Evolutionary conservation across 2,797 vertebrate genomes (phyloP), one percentile per base, ranked within the genome.

Genomic region (Thripadectes ignobilis): DNA sequence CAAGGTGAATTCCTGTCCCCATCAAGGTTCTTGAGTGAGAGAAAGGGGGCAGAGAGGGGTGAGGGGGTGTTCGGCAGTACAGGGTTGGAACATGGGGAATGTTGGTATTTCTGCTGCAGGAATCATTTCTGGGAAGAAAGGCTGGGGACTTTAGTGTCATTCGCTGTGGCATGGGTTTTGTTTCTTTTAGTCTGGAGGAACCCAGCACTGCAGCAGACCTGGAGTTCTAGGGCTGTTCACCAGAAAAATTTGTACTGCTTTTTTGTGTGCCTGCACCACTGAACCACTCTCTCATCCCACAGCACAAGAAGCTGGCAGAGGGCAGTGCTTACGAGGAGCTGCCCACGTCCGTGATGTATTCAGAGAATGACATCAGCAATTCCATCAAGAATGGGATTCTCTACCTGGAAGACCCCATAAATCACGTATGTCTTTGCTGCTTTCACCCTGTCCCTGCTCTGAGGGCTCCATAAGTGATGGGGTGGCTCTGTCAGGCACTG

Each of bases 271-370:
- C 36, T 49, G 43, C 26, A 20, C 82, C 10, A 18, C 63, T 96
- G 68, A 94, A 32, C 32, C 7, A 0, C 18, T 29, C 19, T 29
- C 17, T 82, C 4, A 1, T 66, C 75, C 51, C 94, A 27, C 95
- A 99, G 99, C 99, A 99, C 98, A 99, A 99, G 98, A 99, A 99
- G 97, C 98, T 99, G 65, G 99, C 99, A 1, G 99, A 99, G 95
- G 99, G 99, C 96, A 99, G 99, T 26, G 98, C 99, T 46, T 99
- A 99, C 0, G 99, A 99, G 95, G 99, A 99, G 94, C 98, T 99
- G 72, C 99, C 99, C 48, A 98, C 98, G 0, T 99, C 99, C 0
- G 98, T 99, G 7, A 98, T 99, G 82, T 99, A 99, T 97, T 99
- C 99, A 0, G 99, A 99, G 97, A 99, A 99, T 0, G 99, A 99